Evolutionary conservation across 1,140 invertebrate genomes (phyloP), one percentile per base, ranked within the genome.

Genomic region (Trichomalopsis sarcophagae): DNA sequence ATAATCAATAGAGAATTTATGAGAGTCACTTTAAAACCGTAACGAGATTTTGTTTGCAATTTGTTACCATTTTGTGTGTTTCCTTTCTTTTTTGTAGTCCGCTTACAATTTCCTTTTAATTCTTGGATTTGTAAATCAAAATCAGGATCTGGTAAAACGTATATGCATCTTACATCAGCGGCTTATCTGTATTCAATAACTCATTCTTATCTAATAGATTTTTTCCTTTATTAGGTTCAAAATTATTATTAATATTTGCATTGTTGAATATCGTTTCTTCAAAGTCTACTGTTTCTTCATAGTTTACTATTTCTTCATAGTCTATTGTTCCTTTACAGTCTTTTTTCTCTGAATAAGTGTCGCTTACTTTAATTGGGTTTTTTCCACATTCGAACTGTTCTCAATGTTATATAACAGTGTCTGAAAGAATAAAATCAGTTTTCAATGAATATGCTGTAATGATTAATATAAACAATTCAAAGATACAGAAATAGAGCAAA

Each of bases 351-450:
- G 33, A 36, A 44, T 44, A 7, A 44, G 27, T 27, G 27, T 27
- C 27, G 27, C 40, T 44, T 44, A 7, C 40, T 9, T 36, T 36
- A 6, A 36, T 36, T 36, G 27, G 27, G 89, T 89, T 94, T 94
- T 89, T 94, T 95, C 75, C 66, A 88, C 73, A 50, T 27, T 89
- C 27, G 93, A 86, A 81, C 92, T 92, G 82, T 86, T 90, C 81
- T 93, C 91, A 3, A 93, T 86, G 47, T 91, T 89, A 33, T 87
- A 89, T 50, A 93, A 81, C 13, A 93, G 87, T 33, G 86, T 89
- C 90, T 93, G 75, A 13, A 87, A 36, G 33, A 36, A 36, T 62
- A 27, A 81, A 40, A 36, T 40, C 11, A 78, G 30, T 40, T 85
- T 75, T 50, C 50, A 44, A 81, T 55, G 2, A 85, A 66, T 68